phyloP scores from a whole-genome alignment of 2,797 vertebrate species.

The Squalus acanthias region DNA sequence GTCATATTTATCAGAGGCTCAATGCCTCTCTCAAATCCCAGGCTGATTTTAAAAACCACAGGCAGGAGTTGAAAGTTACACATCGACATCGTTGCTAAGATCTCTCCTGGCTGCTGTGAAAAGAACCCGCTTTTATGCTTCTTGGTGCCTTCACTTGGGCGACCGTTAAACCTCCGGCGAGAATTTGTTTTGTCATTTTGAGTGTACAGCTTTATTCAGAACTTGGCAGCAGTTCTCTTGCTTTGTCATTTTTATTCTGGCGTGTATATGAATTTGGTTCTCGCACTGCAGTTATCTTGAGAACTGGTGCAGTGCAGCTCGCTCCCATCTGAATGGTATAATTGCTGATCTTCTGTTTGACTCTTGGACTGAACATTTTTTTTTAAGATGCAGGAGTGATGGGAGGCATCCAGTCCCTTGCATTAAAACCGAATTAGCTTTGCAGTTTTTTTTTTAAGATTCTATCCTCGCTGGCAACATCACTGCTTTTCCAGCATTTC shows the following conservation, averaged over 20 bases:
- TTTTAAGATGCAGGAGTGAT: conserved; percentile 50
- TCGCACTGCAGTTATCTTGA: conserved; percentile 69
- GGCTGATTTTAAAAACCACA: neutral
- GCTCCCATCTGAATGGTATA: conserved; percentile 73
- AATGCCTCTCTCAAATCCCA: neutral
- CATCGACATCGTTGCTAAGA: neutral
- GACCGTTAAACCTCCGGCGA: neutral
- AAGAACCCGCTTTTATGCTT: neutral
- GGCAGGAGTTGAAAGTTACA: neutral
- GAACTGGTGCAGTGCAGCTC: conserved; percentile 81
- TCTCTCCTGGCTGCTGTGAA: neutral
- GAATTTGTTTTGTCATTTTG: neutral
- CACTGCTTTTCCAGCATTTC: conserved; percentile 45
- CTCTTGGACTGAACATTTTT: conserved; percentile 53
- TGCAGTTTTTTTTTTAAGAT: conserved; percentile 48
- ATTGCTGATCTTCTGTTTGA: conserved; percentile 55
- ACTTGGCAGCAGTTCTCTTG: conserved; percentile 3
- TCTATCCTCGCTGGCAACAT: conserved; percentile 50
- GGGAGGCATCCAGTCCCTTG: conserved; percentile 63
- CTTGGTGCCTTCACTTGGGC: neutral
- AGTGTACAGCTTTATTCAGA: too few species aligned
- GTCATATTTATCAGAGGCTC: neutral
- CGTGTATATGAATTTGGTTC: conserved; percentile 43
- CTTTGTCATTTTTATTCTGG: neutral
- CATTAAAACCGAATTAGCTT: conserved; percentile 48